These are phyloP conservation scores for Antheraea pernyi DNA, from an alignment of 1,140 invertebrate species.

Conservation along the genomic window DNA sequence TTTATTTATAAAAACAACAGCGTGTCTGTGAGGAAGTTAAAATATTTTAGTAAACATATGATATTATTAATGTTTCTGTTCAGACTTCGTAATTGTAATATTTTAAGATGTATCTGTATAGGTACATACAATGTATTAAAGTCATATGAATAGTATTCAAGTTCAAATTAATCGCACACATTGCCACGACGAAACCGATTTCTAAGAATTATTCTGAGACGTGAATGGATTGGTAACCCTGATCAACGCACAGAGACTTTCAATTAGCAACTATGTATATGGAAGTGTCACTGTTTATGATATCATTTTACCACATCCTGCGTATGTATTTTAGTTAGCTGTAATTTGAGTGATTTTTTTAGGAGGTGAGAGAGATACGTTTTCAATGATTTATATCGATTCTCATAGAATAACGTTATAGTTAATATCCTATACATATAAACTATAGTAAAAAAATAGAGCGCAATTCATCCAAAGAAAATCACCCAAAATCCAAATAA, in stretches of 20 bases:
- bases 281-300: conserved; percentile 1
- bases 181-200: neutral
- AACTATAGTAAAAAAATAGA: too few relatives aligned
- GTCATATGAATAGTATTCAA: neutral
- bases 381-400: neutral
- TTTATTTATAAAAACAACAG: too few relatives aligned
- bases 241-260: neutral
- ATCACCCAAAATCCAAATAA: too few relatives aligned
- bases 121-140: neutral
- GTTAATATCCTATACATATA: too few relatives aligned
- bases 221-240: neutral
- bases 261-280: neutral
- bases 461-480: too few relatives aligned
- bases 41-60: too few relatives aligned
- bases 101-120: too few relatives aligned
- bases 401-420: neutral
- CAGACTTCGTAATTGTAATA: too few relatives aligned
- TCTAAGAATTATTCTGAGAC: neutral
- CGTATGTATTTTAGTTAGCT: neutral
- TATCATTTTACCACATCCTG: conserved; percentile 2
- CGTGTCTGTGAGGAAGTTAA: too few relatives aligned
- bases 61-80: too few relatives aligned
- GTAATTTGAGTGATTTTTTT: neutral
- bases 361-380: neutral
- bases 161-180: neutral